Base-by-base conservation (phyloP, 2,888 invertebrate genomes). In the Cryptocephalus primarius region DNA sequence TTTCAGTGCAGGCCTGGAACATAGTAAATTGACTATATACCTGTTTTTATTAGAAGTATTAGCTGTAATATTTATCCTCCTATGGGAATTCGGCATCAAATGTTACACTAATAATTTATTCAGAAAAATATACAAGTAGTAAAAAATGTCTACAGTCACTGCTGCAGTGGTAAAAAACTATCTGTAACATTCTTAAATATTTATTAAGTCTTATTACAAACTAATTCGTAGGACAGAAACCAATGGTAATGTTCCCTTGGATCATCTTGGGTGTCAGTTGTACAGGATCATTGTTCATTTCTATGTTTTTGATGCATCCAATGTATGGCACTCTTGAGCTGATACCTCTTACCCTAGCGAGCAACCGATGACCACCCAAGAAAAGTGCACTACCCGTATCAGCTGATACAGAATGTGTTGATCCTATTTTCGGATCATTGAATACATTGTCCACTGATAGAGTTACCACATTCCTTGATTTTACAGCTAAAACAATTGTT, bases 391-490 rank as follows among this genome's bases (percentile, higher is more conserved):
- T 83, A 32, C 81, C 82, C 0, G 92, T 91, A 60, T 87, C 82
- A 0, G 91, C 88, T 0, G 82, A 78, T 74, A 14, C 79, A 74
- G 76, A 77, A 33, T 60, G 57, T 40, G 59, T 57, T 32, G 65
- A 69, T 6, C 87, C 87, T 33, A 88, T 77, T 2, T 82, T 85
- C 0, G 88, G 83, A 52, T 80, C 76, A 0, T 83, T 81, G 62
- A 82, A 81, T 47, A 81, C 76, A 8, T 84, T 86, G 70, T 96
- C 91, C 1, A 97, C 89, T 0, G 85, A 83, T 44, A 99, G 73
- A 0, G 87, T 83, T 6, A 94, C 85, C 13, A 93, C 84, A 67
- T 92, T 92, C 69, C 88, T 88, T n/a, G 86, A 84, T 69, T 95
- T 96, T 32, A 85, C 78, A 43, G 84, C 92, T 81, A 76, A 57